phyloP scores from a whole-genome alignment of 2,113 vertebrate species.

The Brachyhypopomus occidentalis region DNA sequence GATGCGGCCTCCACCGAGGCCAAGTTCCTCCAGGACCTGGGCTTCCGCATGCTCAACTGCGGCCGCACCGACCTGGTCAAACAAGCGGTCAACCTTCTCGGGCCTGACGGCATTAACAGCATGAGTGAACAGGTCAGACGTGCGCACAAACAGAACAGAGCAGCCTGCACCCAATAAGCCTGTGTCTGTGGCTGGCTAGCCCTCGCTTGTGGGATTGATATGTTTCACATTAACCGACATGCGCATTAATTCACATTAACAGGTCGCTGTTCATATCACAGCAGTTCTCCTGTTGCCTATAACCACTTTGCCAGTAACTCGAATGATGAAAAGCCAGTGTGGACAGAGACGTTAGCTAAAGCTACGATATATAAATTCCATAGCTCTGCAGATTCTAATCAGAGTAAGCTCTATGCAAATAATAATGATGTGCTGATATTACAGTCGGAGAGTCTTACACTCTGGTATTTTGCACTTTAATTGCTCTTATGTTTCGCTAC shows the following conservation, averaged over 20 bases:
- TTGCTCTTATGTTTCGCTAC: slow-evolving; percentile 32
- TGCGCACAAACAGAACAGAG: background rate
- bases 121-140: slow-evolving; percentile 76
- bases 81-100: slow-evolving; percentile 76
- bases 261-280: background rate
- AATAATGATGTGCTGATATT: background rate
- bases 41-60: slow-evolving; percentile 81
- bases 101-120: slow-evolving; percentile 78
- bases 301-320: background rate
- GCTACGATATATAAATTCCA: background rate
- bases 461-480: slow-evolving; percentile 28
- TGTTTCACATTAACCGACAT: no score
- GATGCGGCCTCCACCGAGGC: slow-evolving; percentile 77
- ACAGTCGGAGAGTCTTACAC: slow-evolving; percentile 35
- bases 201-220: no score
- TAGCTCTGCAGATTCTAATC: background rate
- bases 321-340: background rate
- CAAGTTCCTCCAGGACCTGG: slow-evolving; percentile 78
- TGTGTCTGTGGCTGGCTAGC: no score
- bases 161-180: no score
- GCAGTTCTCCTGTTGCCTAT: background rate
- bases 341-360: background rate
- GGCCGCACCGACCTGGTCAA: slow-evolving; percentile 78
- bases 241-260: no score
- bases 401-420: background rate